These are phyloP conservation scores for Xiphias gladius DNA, from an alignment of 2,113 vertebrate species.

Conservation along the genomic window DNA sequence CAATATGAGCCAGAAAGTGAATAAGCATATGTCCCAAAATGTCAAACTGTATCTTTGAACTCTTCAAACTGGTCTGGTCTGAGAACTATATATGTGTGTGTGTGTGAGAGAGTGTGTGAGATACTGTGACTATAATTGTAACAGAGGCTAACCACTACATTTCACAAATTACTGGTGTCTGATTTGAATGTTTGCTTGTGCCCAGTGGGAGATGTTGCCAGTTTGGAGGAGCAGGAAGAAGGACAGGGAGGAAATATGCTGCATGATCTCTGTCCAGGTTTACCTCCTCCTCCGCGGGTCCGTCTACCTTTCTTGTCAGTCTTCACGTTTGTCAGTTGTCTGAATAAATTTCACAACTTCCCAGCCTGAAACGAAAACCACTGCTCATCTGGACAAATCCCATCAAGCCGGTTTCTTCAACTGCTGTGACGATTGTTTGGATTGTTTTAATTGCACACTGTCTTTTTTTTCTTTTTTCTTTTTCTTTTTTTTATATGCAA, in stretches of 20 bases:
- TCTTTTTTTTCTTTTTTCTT: too few species aligned
- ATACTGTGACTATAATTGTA: constrained; percentile 47
- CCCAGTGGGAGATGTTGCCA: neutral
- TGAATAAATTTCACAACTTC: neutral
- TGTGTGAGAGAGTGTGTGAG: neutral
- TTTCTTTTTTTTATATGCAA: neutral
- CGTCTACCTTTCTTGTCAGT: neutral
- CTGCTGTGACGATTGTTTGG: constrained; percentile 6
- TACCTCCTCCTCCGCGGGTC: neutral
- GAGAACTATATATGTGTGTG: constrained; percentile 8
- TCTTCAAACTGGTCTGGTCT: constrained; percentile 40
- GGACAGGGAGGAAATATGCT: neutral
- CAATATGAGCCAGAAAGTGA: too few species aligned
- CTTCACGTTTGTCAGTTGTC: neutral
- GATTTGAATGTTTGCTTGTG: constrained; percentile 29
- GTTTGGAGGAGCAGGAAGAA: neutral
- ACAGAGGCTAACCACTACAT: constrained; percentile 13
- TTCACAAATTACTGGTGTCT: constrained; percentile 1
- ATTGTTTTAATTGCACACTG: constrained; percentile 41
- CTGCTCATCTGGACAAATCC: neutral
- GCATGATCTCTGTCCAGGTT: neutral
- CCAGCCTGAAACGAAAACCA: neutral
- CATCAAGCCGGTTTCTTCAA: neutral
- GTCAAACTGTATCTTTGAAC: neutral
- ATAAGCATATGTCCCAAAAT: neutral